Evolutionary conservation across 2,888 invertebrate genomes (phyloP).

Genomic region (Spodoptera exigua): DNA sequence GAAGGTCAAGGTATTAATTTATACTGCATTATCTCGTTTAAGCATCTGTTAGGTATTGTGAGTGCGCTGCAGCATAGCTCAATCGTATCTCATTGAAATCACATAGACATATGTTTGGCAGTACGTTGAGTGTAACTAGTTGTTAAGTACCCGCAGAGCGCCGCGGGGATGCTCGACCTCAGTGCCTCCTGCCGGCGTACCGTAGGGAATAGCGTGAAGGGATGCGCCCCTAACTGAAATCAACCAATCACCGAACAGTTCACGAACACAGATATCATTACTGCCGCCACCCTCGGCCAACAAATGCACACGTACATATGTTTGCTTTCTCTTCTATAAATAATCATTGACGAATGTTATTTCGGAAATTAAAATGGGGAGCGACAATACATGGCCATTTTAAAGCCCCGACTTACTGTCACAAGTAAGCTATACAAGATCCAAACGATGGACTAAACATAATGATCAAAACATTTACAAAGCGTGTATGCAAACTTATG

Average conservation of each 20-base stretch:
- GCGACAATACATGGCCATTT: conserved; percentile 43
- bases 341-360: conserved; percentile 81
- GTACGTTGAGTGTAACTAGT: conserved; percentile 69
- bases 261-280: conserved; percentile 73
- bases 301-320: conserved; percentile 81
- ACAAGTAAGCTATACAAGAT: conserved; percentile 11
- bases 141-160: conserved; percentile 79
- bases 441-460: conserved; percentile 33
- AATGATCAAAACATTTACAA: conserved; percentile 71
- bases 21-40: conserved; percentile 47
- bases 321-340: conserved; percentile 83
- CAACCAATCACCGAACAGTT: conserved; percentile 78
- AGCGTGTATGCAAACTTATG: conserved; percentile 79
- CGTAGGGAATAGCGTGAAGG: conserved; percentile 68
- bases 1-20: conserved; percentile 64
- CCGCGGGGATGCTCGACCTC: conserved; percentile 66
- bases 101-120: conserved; percentile 67
- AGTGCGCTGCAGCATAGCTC: conserved; percentile 16
- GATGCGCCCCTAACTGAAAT: conserved; percentile 74
- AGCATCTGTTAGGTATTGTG: conserved; percentile 30
- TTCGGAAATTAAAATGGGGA: conserved; percentile 79
- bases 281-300: conserved; percentile 73
- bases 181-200: conserved; percentile 57
- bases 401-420: conserved; percentile 20
- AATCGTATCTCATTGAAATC: conserved; percentile 39